These are phyloP conservation scores for Lamproptera curius DNA, from an alignment of 2,888 invertebrate genomes.

Conservation along the genomic window DNA sequence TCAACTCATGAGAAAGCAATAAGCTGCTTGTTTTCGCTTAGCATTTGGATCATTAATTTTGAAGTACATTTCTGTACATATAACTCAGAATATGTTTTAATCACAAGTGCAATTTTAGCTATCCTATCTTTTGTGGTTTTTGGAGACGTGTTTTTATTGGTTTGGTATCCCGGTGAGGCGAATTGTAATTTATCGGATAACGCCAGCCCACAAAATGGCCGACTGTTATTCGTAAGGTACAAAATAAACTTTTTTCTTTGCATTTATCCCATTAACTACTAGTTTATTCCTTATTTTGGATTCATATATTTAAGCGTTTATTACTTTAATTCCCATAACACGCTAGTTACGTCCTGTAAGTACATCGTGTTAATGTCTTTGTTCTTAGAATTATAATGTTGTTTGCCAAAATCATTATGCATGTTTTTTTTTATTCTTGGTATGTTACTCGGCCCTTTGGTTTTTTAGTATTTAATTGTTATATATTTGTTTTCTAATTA, in stretches of 20 bases:
- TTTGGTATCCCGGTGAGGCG: conserved; percentile 48
- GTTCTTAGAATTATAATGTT: conserved; percentile 42
- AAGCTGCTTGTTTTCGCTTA: conserved; percentile 59
- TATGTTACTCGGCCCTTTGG: conserved; percentile 8
- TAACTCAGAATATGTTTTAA: conserved; percentile 40
- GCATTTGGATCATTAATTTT: conserved; percentile 52
- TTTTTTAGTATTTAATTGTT: conserved; percentile 1
- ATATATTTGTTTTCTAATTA: too few species aligned
- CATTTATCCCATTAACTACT: conserved; percentile 26
- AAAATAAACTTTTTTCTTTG: conserved; percentile 54
- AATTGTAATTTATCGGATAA: conserved; percentile 66
- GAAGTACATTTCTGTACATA: conserved; percentile 40
- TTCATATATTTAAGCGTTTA: conserved; percentile 14
- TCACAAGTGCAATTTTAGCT: conserved; percentile 40
- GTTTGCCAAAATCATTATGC: conserved; percentile 37
- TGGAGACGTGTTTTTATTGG: conserved; percentile 40
- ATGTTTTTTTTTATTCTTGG: conserved; percentile 22
- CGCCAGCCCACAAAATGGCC: conserved; percentile 77
- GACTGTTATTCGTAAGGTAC: conserved; percentile 77
- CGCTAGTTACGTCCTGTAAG: conserved; percentile 3
- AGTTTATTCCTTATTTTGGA: conserved; percentile 12
- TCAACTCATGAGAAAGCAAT: conserved; percentile 46
- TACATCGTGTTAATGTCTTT: conserved; percentile 46
- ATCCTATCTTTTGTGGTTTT: conserved; percentile 36
- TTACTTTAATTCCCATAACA: conserved; percentile 14